Percentiles rank a stretch among this genome's conserved stretches.
phyloP scores from a whole-genome alignment of 2,113 vertebrate genomes.

The Oxygymnocypris stewartii region DNA sequence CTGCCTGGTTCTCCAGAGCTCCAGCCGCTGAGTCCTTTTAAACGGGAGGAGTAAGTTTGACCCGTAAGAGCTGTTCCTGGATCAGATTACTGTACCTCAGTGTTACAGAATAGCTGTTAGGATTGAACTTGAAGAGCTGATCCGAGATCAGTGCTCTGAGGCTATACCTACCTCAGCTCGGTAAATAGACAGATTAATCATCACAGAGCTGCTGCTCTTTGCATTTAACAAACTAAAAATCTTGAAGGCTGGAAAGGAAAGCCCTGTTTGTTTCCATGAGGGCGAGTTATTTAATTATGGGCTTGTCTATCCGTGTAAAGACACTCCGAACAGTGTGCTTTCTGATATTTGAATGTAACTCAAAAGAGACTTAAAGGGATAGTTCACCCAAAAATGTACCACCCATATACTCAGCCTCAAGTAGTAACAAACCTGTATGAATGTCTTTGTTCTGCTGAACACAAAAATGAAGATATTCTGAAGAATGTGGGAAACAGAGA shows the following conservation, averaged over 20 bases:
- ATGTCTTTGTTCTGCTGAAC: no score
- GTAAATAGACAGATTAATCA: not conserved
- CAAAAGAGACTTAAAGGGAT: not conserved
- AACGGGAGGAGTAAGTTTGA: conserved; percentile 20
- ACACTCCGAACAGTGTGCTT: not conserved
- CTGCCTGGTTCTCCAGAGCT: not conserved
- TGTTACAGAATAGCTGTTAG: conserved; percentile 18
- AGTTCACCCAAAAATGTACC: no score
- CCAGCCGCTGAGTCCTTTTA: not conserved
- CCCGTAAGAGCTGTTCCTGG: not conserved
- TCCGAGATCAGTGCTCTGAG: conserved; percentile 10
- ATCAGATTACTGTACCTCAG: conserved; percentile 27
- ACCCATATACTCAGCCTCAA: no score
- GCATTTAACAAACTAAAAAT: not conserved
- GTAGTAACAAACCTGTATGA: no score
- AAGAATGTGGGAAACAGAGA: no score
- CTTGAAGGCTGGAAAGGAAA: not conserved
- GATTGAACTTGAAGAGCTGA: conserved; percentile 9
- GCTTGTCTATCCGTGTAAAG: not conserved
- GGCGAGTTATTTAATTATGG: not conserved
- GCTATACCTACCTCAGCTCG: conserved; percentile 19
- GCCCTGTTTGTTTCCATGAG: not conserved
- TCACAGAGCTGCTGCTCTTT: not conserved
- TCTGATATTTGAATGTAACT: not conserved
- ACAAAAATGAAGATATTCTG: no score